Percentiles rank a stretch among this genome's conserved stretches.
These are phyloP conservation scores for Bothrops jararaca DNA, from an alignment of 2,113 vertebrate genomes.

Conservation along the genomic window DNA sequence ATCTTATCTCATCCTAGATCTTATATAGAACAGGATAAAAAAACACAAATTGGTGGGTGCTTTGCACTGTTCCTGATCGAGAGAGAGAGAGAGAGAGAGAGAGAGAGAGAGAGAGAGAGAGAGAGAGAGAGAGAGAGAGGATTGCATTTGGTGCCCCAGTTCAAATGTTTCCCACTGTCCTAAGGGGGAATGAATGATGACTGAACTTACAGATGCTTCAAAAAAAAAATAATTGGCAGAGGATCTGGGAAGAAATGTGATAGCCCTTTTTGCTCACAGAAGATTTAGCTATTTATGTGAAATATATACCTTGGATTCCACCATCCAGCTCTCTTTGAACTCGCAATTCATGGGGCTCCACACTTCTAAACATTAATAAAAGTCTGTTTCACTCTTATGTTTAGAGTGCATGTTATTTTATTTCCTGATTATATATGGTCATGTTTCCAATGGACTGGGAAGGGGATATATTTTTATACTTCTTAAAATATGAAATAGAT, in stretches of 20 bases:
- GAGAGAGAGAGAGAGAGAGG: accelerated
- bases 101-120: not conserved
- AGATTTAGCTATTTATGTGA: slow-evolving; percentile 39
- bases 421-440: not conserved
- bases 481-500: not conserved
- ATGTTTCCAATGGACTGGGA: not conserved
- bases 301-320: slow-evolving; percentile 35
- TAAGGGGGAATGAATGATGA: slow-evolving; percentile 1
- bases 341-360: slow-evolving; percentile 13
- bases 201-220: slow-evolving; percentile 37
- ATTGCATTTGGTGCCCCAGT: not conserved
- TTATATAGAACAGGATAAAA: not conserved
- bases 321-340: slow-evolving; percentile 22
- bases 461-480: not conserved
- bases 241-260: slow-evolving; percentile 47
- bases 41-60: not conserved
- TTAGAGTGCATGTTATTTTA: not conserved
- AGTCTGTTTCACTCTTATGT: not conserved
- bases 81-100: not conserved
- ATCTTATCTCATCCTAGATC: not conserved
- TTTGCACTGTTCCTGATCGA: slow-evolving; percentile 27
- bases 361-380: not conserved
- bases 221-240: slow-evolving; percentile 16
- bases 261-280: slow-evolving; percentile 22
- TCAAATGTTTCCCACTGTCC: slow-evolving; percentile 29